These are phyloP conservation scores for Cyprinodon brontotheroides DNA, from an alignment of 2,113 vertebrate genomes.

Conservation along the genomic window DNA sequence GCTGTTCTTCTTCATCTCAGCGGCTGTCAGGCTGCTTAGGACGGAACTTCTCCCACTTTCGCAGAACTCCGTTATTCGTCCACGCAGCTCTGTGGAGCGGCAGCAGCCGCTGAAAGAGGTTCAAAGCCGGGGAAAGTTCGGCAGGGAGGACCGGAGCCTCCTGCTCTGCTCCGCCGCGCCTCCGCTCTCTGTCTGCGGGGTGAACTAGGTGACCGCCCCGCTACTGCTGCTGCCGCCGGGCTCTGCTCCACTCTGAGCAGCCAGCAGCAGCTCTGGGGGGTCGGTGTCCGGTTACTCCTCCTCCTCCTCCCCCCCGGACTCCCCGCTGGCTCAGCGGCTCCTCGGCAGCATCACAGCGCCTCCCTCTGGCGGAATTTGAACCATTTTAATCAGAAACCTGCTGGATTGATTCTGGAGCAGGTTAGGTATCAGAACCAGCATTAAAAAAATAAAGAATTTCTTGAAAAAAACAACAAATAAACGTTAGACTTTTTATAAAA, in stretches of 20 bases:
- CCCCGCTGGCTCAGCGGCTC: conserved; percentile 62
- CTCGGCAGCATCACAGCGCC: conserved; percentile 53
- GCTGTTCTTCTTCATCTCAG: conserved; percentile 63
- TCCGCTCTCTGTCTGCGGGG: conserved; percentile 1
- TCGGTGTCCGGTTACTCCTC: conserved; percentile 67
- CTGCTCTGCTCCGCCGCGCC: conserved; percentile 7
- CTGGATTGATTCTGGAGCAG: no score
- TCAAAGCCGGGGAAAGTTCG: not conserved
- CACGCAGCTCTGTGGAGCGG: not conserved
- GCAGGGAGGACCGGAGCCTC: conserved; percentile 17
- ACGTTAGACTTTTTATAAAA: no score
- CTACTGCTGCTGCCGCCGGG: conserved; percentile 32
- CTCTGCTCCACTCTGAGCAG: conserved; percentile 46
- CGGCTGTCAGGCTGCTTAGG: conserved; percentile 18
- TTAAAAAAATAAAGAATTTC: no score
- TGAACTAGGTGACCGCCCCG: conserved; percentile 1
- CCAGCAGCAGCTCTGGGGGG: conserved; percentile 21
- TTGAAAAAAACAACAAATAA: no score
- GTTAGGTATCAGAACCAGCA: no score
- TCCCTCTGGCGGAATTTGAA: not conserved
- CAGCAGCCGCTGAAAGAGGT: not conserved
- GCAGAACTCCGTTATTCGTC: conserved; percentile 32
- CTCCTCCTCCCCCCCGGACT: conserved; percentile 18
- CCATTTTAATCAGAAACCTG: no score
- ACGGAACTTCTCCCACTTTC: conserved; percentile 25